Base-by-base conservation (phyloP, 1,140 invertebrate species). In the Solen grandis region DNA sequence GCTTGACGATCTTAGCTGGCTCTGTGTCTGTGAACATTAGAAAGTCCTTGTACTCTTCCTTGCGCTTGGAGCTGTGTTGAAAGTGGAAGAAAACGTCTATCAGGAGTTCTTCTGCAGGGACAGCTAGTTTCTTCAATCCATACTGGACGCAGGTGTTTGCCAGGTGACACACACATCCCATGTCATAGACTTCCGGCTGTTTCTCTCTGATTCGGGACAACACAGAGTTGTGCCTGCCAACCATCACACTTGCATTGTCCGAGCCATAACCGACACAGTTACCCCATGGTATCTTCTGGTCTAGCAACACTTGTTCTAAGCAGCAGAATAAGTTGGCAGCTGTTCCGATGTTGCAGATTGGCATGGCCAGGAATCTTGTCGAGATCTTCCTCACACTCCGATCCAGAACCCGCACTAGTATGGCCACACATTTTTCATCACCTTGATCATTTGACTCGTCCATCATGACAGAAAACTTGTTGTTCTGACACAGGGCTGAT, bases 1-100 rank as follows among this genome's bases (percentile, higher is more conserved):
- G 76, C 38, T 85, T 84, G 25, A 85, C 0, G 22, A 86, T 76
- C 66, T 83, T 83, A 16, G 41, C 8, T 52, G 63, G 25, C n/a
- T 85, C 77, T 13, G 66, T 35, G 8, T 60, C 72, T 62, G 38
- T 72, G 31, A 72, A 76, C 54, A n/a, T n/a, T n/a, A n/a, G n/a
- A n/a, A n/a, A n/a, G n/a, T n/a, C n/a, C n/a, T n/a, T n/a, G n/a
- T n/a, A n/a, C n/a, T n/a, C n/a, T n/a, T n/a, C n/a, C n/a, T n/a
- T n/a, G n/a, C n/a, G n/a, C n/a, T n/a, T n/a, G 2, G 79, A 52
- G 62, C 82, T 83, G 46, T 75, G 33, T 14, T 79, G 29, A n/a
- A 78, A 79, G 36, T 79, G 76, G 68, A 46, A 50, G 57, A 27
- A 83, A 10, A 66, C 38, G 59, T 68, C 70, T 0, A 75, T 19